Evolutionary conservation across 2,888 invertebrate species (phyloP).

Genomic region (Lagria hirta): DNA sequence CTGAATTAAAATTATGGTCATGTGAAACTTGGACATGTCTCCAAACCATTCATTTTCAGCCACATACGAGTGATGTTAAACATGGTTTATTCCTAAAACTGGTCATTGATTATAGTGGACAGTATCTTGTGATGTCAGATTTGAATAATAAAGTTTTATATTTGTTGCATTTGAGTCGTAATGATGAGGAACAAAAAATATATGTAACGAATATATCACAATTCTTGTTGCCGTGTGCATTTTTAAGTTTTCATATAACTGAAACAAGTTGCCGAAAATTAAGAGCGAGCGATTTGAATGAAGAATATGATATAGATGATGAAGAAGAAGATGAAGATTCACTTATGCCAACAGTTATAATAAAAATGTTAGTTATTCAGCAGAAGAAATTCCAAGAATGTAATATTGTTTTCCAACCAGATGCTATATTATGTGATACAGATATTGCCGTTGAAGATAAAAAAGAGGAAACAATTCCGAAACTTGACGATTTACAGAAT

Average conservation of each 20-base stretch:
- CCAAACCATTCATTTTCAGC: constrained; percentile 77
- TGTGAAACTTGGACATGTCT: constrained; percentile 94
- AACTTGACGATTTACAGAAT: constrained; percentile 49
- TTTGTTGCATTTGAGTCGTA: constrained; percentile 71
- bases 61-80: constrained; percentile 53
- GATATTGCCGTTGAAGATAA: constrained; percentile 16
- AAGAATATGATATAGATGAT: constrained; percentile 56
- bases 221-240: constrained; percentile 83
- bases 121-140: constrained; percentile 85
- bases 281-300: constrained; percentile 54
- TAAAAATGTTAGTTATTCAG: constrained; percentile 77
- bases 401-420: constrained; percentile 48
- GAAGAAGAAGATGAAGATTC: constrained; percentile 60
- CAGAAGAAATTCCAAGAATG: constrained; percentile 84
- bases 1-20: constrained; percentile 90
- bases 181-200: constrained; percentile 63
- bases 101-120: constrained; percentile 80
- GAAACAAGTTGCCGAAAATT: constrained; percentile 66
- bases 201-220: constrained; percentile 78
- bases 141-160: constrained; percentile 82
- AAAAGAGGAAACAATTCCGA: constrained; percentile 40
- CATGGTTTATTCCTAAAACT: constrained; percentile 66
- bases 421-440: constrained; percentile 36
- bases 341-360: constrained; percentile 53
- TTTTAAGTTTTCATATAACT: constrained; percentile 85